Evolutionary conservation across 2,797 vertebrate genomes (phyloP).

Genomic region (Urocyon cinereoargenteus): DNA sequence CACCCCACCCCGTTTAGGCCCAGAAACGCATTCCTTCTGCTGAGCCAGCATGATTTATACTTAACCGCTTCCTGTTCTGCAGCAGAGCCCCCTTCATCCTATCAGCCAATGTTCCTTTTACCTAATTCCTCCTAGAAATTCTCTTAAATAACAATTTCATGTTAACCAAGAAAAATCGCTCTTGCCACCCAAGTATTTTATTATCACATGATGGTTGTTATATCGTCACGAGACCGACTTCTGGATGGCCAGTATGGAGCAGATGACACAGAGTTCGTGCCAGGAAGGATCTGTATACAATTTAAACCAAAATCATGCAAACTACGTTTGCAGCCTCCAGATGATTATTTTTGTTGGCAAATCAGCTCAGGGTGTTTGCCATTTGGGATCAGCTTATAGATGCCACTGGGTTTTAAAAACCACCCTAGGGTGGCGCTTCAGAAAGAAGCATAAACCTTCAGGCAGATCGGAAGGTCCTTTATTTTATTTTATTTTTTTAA

Average conservation of each 20-base stretch:
- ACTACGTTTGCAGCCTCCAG: neutral
- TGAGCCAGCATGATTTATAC: neutral
- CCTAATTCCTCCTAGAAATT: neutral
- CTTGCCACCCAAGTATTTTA: neutral
- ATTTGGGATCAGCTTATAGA: neutral
- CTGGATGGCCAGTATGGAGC: neutral
- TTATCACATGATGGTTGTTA: neutral
- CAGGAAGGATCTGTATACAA: neutral
- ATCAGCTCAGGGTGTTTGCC: neutral
- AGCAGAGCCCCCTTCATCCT: too few species aligned
- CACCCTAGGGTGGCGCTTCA: neutral
- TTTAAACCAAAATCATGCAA: neutral
- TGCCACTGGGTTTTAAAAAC: neutral
- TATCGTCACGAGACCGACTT: too few species aligned
- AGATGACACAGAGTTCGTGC: fast-evolving
- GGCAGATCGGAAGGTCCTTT: neutral
- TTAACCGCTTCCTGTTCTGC: neutral
- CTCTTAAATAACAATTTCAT: neutral
- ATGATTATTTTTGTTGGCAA: neutral
- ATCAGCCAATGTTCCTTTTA: neutral
- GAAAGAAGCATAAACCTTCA: neutral
- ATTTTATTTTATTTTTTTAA: neutral
- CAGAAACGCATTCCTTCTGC: neutral
- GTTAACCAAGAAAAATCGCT: constrained; percentile 7
- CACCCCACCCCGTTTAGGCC: neutral